Percentiles rank a stretch among this genome's conserved stretches.
These are phyloP conservation scores for Dermochelys coriacea DNA, from an alignment of 2,797 vertebrate species.

Conservation along the genomic window DNA sequence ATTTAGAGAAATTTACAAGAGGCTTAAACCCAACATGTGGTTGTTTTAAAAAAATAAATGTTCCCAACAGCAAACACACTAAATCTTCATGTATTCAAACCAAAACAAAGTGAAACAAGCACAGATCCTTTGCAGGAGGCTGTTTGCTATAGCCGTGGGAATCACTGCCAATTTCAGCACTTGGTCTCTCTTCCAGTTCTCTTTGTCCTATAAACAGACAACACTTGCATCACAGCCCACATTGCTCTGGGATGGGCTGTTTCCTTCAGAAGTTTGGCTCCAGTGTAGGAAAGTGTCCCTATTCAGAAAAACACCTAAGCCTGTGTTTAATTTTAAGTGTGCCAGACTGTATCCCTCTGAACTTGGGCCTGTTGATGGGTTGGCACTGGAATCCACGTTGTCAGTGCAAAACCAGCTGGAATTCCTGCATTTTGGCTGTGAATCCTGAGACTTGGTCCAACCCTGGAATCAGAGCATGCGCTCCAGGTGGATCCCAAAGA, in stretches of 20 bases:
- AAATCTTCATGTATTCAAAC: conserved; percentile 43
- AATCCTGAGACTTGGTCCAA: neutral
- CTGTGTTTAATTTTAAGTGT: neutral
- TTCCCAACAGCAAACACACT: conserved; percentile 47
- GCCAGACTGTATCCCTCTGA: neutral
- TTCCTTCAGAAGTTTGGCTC: neutral
- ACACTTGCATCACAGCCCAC: neutral
- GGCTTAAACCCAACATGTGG: neutral
- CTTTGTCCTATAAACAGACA: conserved; percentile 53
- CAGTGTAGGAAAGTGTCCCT: neutral
- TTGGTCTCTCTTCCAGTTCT: conserved; percentile 52
- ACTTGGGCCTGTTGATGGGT: neutral
- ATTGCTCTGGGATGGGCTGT: neutral
- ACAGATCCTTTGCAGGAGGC: conserved; percentile 62
- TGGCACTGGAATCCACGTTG: neutral
- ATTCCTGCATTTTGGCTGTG: neutral
- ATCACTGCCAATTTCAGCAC: conserved; percentile 58
- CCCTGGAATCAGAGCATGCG: neutral
- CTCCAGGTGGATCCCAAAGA: neutral
- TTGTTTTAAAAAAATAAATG: neutral
- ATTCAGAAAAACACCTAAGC: accelerated
- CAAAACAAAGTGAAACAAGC: conserved; percentile 72
- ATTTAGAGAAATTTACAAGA: neutral
- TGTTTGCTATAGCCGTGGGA: conserved; percentile 53
- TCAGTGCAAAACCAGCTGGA: neutral